phyloP scores from a whole-genome alignment of 2,888 invertebrate genomes.

The Philaethria dido region DNA sequence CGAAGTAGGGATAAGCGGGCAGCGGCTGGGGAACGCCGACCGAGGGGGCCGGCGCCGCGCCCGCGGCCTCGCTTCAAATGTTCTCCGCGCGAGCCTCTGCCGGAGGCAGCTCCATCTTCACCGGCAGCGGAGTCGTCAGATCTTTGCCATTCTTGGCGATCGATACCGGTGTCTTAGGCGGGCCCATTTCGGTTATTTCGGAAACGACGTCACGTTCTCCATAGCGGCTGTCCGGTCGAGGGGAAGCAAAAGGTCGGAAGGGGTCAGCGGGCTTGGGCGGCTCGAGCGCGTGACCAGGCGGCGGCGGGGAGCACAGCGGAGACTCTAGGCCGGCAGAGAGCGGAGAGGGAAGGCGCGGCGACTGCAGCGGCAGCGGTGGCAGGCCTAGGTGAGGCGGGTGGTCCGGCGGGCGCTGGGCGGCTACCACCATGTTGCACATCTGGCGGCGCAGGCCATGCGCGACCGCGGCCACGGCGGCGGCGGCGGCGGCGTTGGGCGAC shows the following conservation, averaged over 20 bases:
- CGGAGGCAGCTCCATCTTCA: constrained; percentile 87
- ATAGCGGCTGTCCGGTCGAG: constrained; percentile 85
- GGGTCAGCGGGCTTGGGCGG: constrained; percentile 79
- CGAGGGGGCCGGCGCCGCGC: constrained; percentile 56
- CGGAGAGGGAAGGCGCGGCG: constrained; percentile 80
- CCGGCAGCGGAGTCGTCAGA: constrained; percentile 84
- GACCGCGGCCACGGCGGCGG: constrained; percentile 93
- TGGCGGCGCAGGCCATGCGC: constrained; percentile 93
- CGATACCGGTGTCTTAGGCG: constrained; percentile 67
- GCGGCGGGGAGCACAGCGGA: constrained; percentile 86
- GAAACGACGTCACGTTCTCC: constrained; percentile 85
- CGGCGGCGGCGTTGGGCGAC: constrained; percentile 87
- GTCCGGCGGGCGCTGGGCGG: constrained; percentile 72
- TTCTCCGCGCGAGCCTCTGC: constrained; percentile 84
- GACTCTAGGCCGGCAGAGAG: constrained; percentile 85
- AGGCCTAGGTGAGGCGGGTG: constrained; percentile 78
- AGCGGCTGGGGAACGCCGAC: constrained; percentile 63
- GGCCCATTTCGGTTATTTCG: constrained; percentile 74
- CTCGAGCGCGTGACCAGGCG: constrained; percentile 87
- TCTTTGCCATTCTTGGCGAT: constrained; percentile 68
- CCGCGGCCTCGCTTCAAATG: constrained; percentile 81
- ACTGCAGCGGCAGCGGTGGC: constrained; percentile 70
- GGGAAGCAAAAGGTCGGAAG: constrained; percentile 84
- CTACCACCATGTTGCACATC: constrained; percentile 92
- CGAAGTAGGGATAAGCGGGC: constrained; percentile 76